Conservation (phyloP, 2,888 invertebrate genomes). For the Sphaerophoria taeniata region DNA sequence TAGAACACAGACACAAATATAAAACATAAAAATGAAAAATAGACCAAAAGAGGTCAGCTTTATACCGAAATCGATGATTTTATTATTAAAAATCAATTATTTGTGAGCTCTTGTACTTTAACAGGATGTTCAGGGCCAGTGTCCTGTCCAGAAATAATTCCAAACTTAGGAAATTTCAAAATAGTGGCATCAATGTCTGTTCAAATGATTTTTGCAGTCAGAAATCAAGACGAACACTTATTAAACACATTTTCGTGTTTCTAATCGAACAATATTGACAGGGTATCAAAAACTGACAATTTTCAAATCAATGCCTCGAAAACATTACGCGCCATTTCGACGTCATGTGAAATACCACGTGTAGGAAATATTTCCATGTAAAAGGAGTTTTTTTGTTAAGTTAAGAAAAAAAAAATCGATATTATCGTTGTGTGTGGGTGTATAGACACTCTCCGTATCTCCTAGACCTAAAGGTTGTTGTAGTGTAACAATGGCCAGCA, state of each 20-base stretch:
- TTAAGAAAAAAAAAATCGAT: neutral
- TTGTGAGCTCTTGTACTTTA: neutral
- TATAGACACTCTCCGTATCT: neutral
- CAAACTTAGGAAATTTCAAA: neutral
- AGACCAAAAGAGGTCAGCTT: slow-evolving; percentile 21
- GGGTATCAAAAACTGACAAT: neutral
- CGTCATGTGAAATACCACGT: slow-evolving; percentile 22
- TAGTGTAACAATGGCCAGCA: neutral
- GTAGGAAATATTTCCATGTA: slow-evolving; percentile 38
- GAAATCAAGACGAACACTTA: too few species aligned
- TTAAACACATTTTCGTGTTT: too few species aligned
- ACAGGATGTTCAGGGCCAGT: neutral
- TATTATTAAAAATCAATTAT: neutral
- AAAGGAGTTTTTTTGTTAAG: slow-evolving; percentile 28
- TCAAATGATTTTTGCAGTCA: too few species aligned
- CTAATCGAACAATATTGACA: too few species aligned
- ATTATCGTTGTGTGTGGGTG: neutral
- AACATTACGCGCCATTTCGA: neutral
- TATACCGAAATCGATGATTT: slow-evolving; percentile 45
- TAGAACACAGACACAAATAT: neutral
- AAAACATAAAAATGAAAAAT: slow-evolving; percentile 12
- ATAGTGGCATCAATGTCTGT: too few species aligned
- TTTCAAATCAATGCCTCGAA: neutral
- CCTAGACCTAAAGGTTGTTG: too few species aligned
- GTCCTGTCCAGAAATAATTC: neutral